phyloP scores from a whole-genome alignment of 2,113 vertebrate genomes.

The Eurypyga helias region DNA sequence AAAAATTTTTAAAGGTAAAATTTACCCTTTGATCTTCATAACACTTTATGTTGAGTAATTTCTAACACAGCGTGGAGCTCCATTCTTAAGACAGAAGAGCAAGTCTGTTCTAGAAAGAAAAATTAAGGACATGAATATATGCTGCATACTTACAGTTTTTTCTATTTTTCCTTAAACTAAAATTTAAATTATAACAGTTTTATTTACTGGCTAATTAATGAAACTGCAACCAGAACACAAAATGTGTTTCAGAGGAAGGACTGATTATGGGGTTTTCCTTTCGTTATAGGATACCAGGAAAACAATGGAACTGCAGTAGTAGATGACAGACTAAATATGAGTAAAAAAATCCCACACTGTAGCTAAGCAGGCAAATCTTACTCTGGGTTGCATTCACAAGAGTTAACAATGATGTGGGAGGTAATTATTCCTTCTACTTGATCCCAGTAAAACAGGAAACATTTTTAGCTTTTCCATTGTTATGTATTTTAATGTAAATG shows the following conservation, averaged over 20 bases:
- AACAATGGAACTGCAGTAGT: not conserved
- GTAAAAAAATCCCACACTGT: not conserved
- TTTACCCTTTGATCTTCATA: not conserved
- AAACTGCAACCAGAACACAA: not conserved
- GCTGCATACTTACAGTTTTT: not conserved
- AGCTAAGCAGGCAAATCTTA: not conserved
- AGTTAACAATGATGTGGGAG: not conserved
- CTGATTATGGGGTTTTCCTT: not conserved
- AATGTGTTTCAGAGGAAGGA: not conserved
- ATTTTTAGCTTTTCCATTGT: not conserved
- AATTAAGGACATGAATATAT: not conserved
- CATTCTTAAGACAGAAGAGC: not conserved
- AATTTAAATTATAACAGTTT: not conserved
- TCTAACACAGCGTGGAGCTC: not conserved
- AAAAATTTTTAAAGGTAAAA: not conserved
- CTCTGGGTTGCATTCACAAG: not conserved
- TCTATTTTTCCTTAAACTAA: not conserved
- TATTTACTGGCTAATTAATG: not conserved
- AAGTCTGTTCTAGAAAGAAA: not conserved
- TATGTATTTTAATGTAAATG: not conserved
- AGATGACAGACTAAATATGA: not conserved
- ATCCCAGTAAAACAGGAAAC: not conserved
- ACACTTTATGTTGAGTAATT: not conserved
- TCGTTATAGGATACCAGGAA: not conserved
- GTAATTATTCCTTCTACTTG: slow-evolving; percentile 13